Evolutionary conservation across 2,888 invertebrate genomes (phyloP).

Genomic region (Diarsia brunnea): DNA sequence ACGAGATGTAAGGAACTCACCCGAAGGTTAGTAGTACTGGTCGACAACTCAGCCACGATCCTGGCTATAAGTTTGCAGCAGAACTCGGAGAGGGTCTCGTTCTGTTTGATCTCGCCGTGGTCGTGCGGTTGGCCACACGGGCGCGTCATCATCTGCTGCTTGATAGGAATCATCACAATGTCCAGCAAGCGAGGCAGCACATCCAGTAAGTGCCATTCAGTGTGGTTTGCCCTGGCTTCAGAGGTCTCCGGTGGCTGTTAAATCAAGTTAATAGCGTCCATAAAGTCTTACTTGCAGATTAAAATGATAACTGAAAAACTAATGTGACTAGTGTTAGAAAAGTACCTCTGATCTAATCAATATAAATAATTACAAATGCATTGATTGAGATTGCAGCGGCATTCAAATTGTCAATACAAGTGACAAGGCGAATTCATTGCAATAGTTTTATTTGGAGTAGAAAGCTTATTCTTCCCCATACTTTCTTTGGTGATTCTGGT

Average conservation of each 20-base stretch:
- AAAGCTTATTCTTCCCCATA: not conserved
- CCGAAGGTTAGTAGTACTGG: conserved; percentile 78
- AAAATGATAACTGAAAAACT: not conserved
- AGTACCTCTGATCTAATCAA: not conserved
- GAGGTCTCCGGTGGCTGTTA: conserved; percentile 73
- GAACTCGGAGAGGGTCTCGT: conserved; percentile 91
- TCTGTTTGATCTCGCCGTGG: conserved; percentile 88
- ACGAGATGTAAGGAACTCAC: conserved; percentile 67
- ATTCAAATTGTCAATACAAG: not conserved
- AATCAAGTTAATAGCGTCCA: not conserved
- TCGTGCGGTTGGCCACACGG: conserved; percentile 87
- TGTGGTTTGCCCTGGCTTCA: conserved; percentile 72
- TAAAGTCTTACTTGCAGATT: not conserved
- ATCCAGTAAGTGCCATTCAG: conserved; percentile 94
- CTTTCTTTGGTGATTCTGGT: too few species aligned
- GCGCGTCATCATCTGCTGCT: conserved; percentile 88
- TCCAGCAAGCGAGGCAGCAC: conserved; percentile 95
- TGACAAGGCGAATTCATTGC: not conserved
- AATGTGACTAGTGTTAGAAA: not conserved
- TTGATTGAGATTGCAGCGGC: not conserved
- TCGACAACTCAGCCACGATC: conserved; percentile 95
- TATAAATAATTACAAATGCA: not conserved
- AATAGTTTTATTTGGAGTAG: not conserved
- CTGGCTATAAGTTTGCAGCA: conserved; percentile 95
- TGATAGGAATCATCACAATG: conserved; percentile 95